phyloP scores from a whole-genome alignment of 23 tunicate species.

The Trididemnum clinides region DNA sequence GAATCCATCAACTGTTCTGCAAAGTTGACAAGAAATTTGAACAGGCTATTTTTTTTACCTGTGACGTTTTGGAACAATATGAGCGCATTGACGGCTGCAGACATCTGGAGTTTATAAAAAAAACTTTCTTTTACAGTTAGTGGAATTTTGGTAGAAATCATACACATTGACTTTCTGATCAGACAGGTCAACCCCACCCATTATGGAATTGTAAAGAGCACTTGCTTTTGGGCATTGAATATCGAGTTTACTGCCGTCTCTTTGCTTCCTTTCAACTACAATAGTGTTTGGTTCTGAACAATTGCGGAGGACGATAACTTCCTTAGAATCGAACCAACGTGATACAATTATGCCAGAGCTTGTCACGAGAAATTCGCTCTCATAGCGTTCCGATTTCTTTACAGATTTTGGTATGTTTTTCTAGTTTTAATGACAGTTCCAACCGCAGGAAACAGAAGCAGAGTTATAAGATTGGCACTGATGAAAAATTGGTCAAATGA shows the following conservation, averaged over 20 bases:
- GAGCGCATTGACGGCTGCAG: too few species aligned
- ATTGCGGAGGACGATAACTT: constrained; percentile 17
- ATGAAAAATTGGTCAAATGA: constrained; percentile 14
- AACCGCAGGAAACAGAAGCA: constrained; percentile 5
- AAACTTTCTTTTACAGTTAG: constrained; percentile 19
- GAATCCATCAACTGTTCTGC: too few species aligned
- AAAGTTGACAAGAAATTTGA: too few species aligned
- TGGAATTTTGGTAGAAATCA: constrained; percentile 6
- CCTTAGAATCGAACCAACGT: constrained; percentile 26
- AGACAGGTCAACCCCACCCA: constrained; percentile 24
- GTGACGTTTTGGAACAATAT: too few species aligned
- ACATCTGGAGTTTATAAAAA: not conserved
- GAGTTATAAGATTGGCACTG: not conserved
- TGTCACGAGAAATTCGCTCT: not conserved
- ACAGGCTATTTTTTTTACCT: too few species aligned
- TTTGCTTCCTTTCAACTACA: not conserved
- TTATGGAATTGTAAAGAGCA: constrained; percentile 3
- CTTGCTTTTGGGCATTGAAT: constrained; percentile 21
- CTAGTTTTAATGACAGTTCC: constrained; percentile 1
- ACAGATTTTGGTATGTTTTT: constrained; percentile 11
- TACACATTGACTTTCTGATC: constrained; percentile 19
- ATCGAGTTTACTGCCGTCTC: not conserved
- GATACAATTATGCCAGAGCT: not conserved
- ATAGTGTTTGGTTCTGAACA: not conserved
- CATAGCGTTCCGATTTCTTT: not conserved